Evolutionary conservation across 2,888 invertebrate genomes (phyloP).

Genomic region (Meliscaeva auricollis): DNA sequence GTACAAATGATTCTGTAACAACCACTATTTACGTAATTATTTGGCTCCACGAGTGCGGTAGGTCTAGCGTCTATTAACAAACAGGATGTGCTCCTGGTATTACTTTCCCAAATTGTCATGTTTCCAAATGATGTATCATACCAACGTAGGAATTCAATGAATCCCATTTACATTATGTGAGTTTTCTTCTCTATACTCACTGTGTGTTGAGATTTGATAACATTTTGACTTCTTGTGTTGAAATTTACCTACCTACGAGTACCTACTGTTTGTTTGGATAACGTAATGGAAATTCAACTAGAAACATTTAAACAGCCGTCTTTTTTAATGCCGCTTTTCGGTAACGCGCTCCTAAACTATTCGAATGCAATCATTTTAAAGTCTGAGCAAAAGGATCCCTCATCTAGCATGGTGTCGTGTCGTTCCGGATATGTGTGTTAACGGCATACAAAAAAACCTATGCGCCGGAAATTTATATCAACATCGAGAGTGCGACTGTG

Average conservation of each 20-base stretch:
- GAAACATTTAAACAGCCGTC: constrained; percentile 12
- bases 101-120: neutral
- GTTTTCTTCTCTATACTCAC: neutral
- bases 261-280: constrained; percentile 15
- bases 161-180: neutral
- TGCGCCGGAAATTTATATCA: constrained; percentile 68
- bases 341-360: neutral
- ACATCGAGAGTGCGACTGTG: neutral
- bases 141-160: neutral
- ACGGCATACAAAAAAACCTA: constrained; percentile 27
- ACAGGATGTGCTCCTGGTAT: constrained; percentile 42
- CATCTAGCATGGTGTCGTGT: constrained; percentile 37
- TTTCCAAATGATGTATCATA: neutral
- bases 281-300: neutral
- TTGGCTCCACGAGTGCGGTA: neutral
- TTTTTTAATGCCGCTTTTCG: neutral
- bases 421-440: constrained; percentile 33
- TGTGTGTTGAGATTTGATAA: neutral
- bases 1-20: no score
- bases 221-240: constrained; percentile 8
- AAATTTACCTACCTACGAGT: neutral
- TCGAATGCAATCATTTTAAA: constrained; percentile 6
- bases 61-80: neutral
- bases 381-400: constrained; percentile 8
- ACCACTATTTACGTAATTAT: neutral